A percentile compares a stretch with the other conserved stretches of the same genome.
Evolutionary conservation across 2,797 vertebrate species (phyloP).

Genomic region (Cyprinella venusta): DNA sequence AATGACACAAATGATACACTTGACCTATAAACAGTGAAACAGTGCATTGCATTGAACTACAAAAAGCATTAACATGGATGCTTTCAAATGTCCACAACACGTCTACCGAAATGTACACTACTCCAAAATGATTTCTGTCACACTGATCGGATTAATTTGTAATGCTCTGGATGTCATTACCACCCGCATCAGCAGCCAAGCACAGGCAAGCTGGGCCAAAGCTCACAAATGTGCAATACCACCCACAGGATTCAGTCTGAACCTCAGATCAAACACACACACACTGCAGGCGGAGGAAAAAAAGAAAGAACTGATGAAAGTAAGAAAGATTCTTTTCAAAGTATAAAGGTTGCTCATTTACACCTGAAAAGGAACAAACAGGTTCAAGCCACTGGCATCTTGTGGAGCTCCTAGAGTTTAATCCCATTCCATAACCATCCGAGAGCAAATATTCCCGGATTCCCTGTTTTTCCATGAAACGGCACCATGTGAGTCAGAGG

Average conservation of each 20-base stretch:
- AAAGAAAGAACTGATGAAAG: neutral
- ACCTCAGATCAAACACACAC: conserved; percentile 14
- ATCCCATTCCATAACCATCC: neutral
- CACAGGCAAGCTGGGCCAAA: conserved; percentile 26
- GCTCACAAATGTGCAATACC: conserved; percentile 15
- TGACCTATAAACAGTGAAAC: neutral
- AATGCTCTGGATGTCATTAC: conserved; percentile 19
- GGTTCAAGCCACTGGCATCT: neutral
- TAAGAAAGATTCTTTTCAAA: neutral
- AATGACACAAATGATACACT: neutral
- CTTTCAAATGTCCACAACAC: neutral
- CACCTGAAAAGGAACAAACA: conserved; percentile 3
- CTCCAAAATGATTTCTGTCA: conserved; percentile 10
- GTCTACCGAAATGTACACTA: neutral
- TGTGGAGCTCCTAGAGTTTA: neutral
- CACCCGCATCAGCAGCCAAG: conserved; percentile 17
- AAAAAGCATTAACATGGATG: neutral
- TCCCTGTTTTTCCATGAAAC: neutral
- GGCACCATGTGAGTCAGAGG: neutral
- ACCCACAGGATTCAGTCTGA: conserved; percentile 8
- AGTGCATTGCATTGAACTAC: neutral
- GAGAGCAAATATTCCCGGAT: neutral
- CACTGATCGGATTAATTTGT: conserved; percentile 18
- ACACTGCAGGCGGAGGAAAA: neutral
- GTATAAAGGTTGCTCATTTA: conserved; percentile 25